Conservation (phyloP, 2,797 vertebrate species). For the Crypturellus tataupa region DNA sequence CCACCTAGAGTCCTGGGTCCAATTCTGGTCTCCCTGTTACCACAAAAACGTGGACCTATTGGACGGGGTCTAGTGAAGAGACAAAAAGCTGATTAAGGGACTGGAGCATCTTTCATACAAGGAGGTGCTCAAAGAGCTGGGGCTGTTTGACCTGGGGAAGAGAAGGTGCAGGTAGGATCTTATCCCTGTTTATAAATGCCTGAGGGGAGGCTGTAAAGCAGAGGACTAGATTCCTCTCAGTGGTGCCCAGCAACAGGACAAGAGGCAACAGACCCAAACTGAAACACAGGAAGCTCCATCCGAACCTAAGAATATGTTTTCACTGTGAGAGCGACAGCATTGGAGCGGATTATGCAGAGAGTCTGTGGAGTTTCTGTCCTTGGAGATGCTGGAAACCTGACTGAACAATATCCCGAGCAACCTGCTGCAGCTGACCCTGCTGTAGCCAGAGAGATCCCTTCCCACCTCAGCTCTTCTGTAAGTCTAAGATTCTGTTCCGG, state of each 20-base stretch:
- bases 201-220: not conserved
- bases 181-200: not conserved
- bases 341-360: not conserved
- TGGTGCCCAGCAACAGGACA: not conserved
- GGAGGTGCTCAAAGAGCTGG: not conserved
- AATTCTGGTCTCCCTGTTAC: not conserved
- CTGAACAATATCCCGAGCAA: not conserved
- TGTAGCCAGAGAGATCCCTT: not conserved
- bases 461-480: not conserved
- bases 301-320: not conserved
- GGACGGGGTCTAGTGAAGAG: not conserved
- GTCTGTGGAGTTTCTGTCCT: fast-evolving
- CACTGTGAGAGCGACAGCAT: not conserved
- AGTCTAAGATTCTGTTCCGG: no score
- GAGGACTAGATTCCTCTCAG: fast-evolving
- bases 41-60: not conserved
- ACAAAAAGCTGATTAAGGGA: not conserved
- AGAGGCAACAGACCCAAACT: not conserved
- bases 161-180: not conserved
- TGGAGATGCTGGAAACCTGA: not conserved
- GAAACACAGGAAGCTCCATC: not conserved
- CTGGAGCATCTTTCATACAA: not conserved
- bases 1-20: not conserved
- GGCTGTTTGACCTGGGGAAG: not conserved
- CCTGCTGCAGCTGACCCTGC: not conserved